These are phyloP conservation scores for Dipus sagitta DNA, from an alignment of 2,797 vertebrate genomes.

Conservation along the genomic window DNA sequence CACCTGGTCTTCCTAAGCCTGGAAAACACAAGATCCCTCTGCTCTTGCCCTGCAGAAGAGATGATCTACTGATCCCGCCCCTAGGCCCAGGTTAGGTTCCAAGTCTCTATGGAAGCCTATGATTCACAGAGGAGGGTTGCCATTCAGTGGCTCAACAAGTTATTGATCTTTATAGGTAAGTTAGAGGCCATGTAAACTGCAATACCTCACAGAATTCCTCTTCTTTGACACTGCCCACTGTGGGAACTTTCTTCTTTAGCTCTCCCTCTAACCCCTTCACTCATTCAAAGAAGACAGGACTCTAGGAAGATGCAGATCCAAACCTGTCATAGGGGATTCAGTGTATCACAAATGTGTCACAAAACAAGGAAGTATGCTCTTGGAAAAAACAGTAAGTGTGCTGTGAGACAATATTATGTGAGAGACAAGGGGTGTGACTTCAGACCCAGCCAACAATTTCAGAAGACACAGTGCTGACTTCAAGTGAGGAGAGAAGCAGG, in stretches of 20 bases:
- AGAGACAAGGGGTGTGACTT: too few species aligned
- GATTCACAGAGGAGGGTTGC: conserved; percentile 92
- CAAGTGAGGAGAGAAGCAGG: too few species aligned
- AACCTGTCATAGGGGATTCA: neutral
- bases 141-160: conserved; percentile 91
- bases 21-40: conserved; percentile 92
- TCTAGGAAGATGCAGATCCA: conserved; percentile 89
- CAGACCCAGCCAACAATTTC: too few species aligned
- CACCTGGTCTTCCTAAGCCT: conserved; percentile 83
- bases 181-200: conserved; percentile 85
- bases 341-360: too few species aligned
- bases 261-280: neutral
- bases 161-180: conserved; percentile 88
- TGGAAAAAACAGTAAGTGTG: too few species aligned
- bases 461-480: too few species aligned
- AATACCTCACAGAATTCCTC: conserved; percentile 32
- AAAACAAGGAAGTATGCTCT: too few species aligned
- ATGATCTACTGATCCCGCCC: conserved; percentile 91
- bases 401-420: too few species aligned
- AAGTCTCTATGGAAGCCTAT: conserved; percentile 92
- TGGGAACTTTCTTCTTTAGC: neutral
- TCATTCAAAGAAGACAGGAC: conserved; percentile 88
- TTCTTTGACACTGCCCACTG: neutral
- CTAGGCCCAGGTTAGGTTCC: conserved; percentile 91
- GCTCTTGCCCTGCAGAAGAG: conserved; percentile 86